phyloP scores from a whole-genome alignment of 1,140 invertebrate species.

The Drosophila willistoni region DNA sequence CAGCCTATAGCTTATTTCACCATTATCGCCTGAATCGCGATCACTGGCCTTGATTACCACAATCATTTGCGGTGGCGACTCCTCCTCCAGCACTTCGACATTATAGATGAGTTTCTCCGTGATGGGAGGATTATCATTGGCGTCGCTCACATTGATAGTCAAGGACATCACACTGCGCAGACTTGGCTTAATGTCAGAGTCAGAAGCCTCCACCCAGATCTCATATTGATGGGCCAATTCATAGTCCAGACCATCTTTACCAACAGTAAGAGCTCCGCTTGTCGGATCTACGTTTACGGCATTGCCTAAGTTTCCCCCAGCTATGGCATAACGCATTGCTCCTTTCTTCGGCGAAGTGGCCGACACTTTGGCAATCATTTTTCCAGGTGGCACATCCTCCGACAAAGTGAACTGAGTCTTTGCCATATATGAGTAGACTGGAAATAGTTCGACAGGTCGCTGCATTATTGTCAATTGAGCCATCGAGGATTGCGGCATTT shows the following conservation, averaged over 20 bases:
- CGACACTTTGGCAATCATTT: slow-evolving; percentile 88
- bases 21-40: slow-evolving; percentile 93
- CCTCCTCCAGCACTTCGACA: slow-evolving; percentile 93
- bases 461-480: slow-evolving; percentile 89
- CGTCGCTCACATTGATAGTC: slow-evolving; percentile 93
- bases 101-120: slow-evolving; percentile 93
- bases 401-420: slow-evolving; percentile 89
- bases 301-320: slow-evolving; percentile 95
- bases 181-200: slow-evolving; percentile 90
- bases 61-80: slow-evolving; percentile 92
- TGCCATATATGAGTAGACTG: slow-evolving; percentile 87
- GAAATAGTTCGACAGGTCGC: slow-evolving; percentile 89
- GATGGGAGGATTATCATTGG: slow-evolving; percentile 95
- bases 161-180: slow-evolving; percentile 90
- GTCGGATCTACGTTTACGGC: slow-evolving; percentile 91
- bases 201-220: slow-evolving; percentile 96
- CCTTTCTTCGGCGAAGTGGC: slow-evolving; percentile 90
- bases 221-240: slow-evolving; percentile 93
- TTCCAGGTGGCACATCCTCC: slow-evolving; percentile 91
- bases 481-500: slow-evolving; percentile 85
- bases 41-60: slow-evolving; percentile 92
- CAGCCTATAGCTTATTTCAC: slow-evolving; percentile 91
- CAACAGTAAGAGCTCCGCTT: slow-evolving; percentile 91
- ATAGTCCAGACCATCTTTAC: slow-evolving; percentile 92
- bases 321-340: slow-evolving; percentile 91